Base-by-base conservation (phyloP, 2,888 invertebrate genomes). In the Colostygia pectinataria region DNA sequence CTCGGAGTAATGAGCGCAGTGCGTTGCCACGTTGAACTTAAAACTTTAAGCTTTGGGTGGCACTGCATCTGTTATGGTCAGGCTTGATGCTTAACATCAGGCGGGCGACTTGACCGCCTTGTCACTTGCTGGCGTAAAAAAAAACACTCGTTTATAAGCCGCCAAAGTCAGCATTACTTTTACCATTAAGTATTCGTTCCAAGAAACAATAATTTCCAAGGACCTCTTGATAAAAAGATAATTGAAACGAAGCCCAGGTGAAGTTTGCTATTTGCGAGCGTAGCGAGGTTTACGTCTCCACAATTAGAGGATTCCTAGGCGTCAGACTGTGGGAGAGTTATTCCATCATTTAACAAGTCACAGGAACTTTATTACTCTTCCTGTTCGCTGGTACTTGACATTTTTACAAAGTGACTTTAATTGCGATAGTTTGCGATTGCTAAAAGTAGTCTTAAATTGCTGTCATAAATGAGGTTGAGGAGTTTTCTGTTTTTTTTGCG, bases 251-350 rank as follows among this genome's bases (percentile, higher is more conserved):
- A 48, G 39, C 15, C 10, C 40, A 18, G 53, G 38, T 32, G 44
- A 49, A 53, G 41, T 52, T 52, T 23, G 34, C 33, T 41, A 32
- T 46, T 52, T 55, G 44, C 38, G 49, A 52, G 36, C 41, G 51
- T 61, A 52, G 53, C 46, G 24, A 57, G 53, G 59, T 68, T 68
- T 64, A 65, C 66, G 66, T 64, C 60, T 57, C 57, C 51, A 77
- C 74, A 80, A 81, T 82, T 79, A 80, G 70, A 77, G 68, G 64
- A 82, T 80, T 75, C 74, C 74, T 77, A 74, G 72, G 57, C 66
- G 63, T 60, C 68, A 62, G 66, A 67, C 68, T 78, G 80, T 83
- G 83, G 79, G 83, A 83, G 78, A 79, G 70, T 76, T 79, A 80
- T 80, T 77, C 67, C 66, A 65, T 71, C 67, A 69, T 61, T 65